Evolutionary conservation across 2,113 vertebrate genomes (phyloP), one percentile per base, ranked within the genome.

Genomic region (Morphnarchus princeps): DNA sequence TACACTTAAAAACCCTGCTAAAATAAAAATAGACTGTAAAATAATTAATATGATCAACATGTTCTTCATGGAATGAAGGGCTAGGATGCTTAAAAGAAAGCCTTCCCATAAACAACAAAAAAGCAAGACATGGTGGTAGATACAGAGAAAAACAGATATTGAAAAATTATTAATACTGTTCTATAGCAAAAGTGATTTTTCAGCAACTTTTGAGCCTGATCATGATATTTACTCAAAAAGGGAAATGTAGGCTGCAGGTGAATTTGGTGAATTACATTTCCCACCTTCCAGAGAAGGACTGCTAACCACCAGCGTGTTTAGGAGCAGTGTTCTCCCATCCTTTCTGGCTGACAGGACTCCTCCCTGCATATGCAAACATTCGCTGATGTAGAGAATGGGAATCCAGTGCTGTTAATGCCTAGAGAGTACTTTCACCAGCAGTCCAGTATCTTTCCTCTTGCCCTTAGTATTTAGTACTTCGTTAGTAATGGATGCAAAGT

Each of bases 281-380:
- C 59, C 55, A 22, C 9, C 28, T 65, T 26, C 15, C 61, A 25
- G 11, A 76, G 32, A 42, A 69, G n/a, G 24, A 54, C 14, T 59
- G 11, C 12, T 63, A 59, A 29, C 20, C 9, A 49, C 9, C 18
- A 55, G 11, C 0, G 0, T 14, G 18, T 28, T 47, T 29, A 36
- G n/a, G 18, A 66, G 50, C 9, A 76, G 20, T 10, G 12, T 54
- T 43, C 65, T 87, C 43, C 55, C 45, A 49, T 20, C 17, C 20
- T 34, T 20, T 65, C 24, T 1, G 2, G 5, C 21, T 65, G 43
- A 70, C 7, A 9, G 0, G 0, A 52, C 26, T 74, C 16, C 13
- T 47, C 38, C 34, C 15, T 38, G 11, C 24, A 19, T 57, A 50
- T 7, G 11, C n/a, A 82, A 69, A 82, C 8, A 10, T 24, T 31